Evolutionary conservation across 2,888 invertebrate genomes (phyloP).

Genomic region (Trichogramma dendrolimi): DNA sequence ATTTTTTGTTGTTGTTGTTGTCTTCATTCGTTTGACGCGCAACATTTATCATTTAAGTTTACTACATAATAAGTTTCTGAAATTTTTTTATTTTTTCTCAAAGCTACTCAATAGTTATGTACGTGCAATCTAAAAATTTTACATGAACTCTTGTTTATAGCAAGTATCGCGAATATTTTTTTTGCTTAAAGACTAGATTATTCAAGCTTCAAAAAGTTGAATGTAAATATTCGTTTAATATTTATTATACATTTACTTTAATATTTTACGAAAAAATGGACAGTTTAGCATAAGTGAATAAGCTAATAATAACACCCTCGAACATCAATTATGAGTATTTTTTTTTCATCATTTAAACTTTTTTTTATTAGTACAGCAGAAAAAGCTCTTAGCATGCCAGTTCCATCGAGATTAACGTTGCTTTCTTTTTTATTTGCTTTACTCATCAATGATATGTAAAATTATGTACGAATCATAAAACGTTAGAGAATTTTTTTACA

Average conservation of each 20-base stretch:
- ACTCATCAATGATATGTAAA: too few species aligned
- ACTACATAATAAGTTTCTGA: constrained; percentile 27
- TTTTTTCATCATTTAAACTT: too few species aligned
- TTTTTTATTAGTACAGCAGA: too few species aligned
- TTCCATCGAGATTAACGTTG: too few species aligned
- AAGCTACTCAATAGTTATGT: constrained; percentile 33
- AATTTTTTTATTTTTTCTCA: constrained; percentile 22
- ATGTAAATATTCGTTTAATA: constrained; percentile 17
- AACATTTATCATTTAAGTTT: constrained; percentile 16
- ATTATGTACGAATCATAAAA: too few species aligned
- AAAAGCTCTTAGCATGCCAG: too few species aligned
- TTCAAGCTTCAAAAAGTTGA: constrained; percentile 15
- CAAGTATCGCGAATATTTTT: constrained; percentile 11
- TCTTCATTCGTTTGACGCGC: constrained; percentile 25
- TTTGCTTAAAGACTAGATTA: constrained; percentile 20
- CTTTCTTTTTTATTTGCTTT: too few species aligned
- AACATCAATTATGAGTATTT: too few species aligned
- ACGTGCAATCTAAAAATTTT: constrained; percentile 41
- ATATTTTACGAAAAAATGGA: constrained; percentile 4
- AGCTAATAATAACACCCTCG: too few species aligned
- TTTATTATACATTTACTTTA: constrained; percentile 18
- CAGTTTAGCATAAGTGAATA: constrained; percentile 2
- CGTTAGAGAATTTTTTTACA: too few species aligned
- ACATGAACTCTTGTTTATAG: constrained; percentile 5
- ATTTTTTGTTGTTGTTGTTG: constrained; percentile 8